These are phyloP conservation scores for Malacosoma neustria DNA, from an alignment of 2,888 invertebrate species.

Conservation along the genomic window DNA sequence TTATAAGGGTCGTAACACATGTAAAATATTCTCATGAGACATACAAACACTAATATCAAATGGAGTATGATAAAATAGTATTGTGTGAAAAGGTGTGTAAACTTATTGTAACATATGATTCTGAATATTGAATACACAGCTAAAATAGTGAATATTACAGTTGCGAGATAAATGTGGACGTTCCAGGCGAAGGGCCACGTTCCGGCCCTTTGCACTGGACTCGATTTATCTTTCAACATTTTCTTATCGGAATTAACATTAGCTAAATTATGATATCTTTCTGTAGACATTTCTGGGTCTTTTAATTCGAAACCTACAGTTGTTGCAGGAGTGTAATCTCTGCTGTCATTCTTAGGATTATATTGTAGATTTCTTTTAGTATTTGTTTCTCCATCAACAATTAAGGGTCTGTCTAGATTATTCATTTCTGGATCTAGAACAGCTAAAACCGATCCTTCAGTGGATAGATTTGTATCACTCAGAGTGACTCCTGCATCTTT, in stretches of 20 bases:
- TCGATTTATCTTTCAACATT: slow-evolving; percentile 48
- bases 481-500: slow-evolving; percentile 63
- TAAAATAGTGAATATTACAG: slow-evolving; percentile 87
- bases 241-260: slow-evolving; percentile 74
- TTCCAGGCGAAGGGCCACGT: slow-evolving; percentile 93
- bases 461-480: slow-evolving; percentile 54
- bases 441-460: slow-evolving; percentile 63
- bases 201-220: slow-evolving; percentile 62
- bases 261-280: slow-evolving; percentile 74
- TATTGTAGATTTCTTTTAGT: slow-evolving; percentile 67
- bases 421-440: slow-evolving; percentile 70
- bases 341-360: slow-evolving; percentile 54
- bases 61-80: slow-evolving; percentile 92
- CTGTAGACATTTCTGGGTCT: slow-evolving; percentile 69
- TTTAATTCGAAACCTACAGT: slow-evolving; percentile 63
- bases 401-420: slow-evolving; percentile 65
- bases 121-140: slow-evolving; percentile 91
- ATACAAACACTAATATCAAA: slow-evolving; percentile 86
- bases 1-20: slow-evolving; percentile 95
- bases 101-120: slow-evolving; percentile 88
- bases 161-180: slow-evolving; percentile 91
- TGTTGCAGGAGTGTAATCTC: slow-evolving; percentile 56
- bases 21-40: slow-evolving; percentile 88
- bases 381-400: slow-evolving; percentile 67
- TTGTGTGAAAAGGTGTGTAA: slow-evolving; percentile 89